Percentiles rank a stretch among this genome's conserved stretches.
These are phyloP conservation scores for Enteromius treurensis DNA, from an alignment of 2,797 vertebrate species.

Conservation along the genomic window DNA sequence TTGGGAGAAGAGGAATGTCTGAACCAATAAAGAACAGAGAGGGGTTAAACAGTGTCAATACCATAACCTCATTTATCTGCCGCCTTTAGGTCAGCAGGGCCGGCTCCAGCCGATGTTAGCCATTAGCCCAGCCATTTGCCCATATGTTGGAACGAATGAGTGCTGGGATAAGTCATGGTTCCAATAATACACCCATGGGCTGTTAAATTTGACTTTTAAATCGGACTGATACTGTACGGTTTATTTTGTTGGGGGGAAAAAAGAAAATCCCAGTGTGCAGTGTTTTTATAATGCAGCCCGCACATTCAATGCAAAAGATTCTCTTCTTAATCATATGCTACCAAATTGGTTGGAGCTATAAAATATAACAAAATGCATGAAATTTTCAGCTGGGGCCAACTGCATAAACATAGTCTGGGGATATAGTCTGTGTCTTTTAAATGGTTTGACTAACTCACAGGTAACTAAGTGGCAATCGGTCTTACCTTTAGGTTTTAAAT, in stretches of 20 bases:
- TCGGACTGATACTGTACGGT: background rate
- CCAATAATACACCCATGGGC: conserved; percentile 24
- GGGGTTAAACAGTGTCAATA: conserved; percentile 38
- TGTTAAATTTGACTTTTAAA: conserved; percentile 15
- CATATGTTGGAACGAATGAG: conserved; percentile 22
- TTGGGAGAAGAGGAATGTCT: conserved; percentile 45
- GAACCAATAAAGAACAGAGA: conserved; percentile 49
- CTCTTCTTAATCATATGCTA: background rate
- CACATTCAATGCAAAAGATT: background rate
- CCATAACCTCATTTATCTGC: conserved; percentile 11
- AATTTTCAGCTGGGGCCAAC: background rate
- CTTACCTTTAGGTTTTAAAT: background rate
- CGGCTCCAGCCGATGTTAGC: background rate
- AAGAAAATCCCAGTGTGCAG: background rate
- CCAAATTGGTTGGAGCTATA: background rate
- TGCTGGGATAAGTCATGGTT: conserved; percentile 38
- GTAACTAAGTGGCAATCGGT: background rate
- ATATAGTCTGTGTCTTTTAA: background rate
- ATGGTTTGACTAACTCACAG: background rate
- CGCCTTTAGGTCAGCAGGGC: background rate
- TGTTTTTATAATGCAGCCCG: conserved; percentile 2
- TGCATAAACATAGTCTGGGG: background rate
- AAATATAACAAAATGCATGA: background rate
- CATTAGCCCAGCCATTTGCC: conserved; percentile 4
- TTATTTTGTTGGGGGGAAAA: background rate